These are phyloP conservation scores for Amphipyra tragopoginis DNA, from an alignment of 2,888 invertebrate genomes.

Conservation along the genomic window DNA sequence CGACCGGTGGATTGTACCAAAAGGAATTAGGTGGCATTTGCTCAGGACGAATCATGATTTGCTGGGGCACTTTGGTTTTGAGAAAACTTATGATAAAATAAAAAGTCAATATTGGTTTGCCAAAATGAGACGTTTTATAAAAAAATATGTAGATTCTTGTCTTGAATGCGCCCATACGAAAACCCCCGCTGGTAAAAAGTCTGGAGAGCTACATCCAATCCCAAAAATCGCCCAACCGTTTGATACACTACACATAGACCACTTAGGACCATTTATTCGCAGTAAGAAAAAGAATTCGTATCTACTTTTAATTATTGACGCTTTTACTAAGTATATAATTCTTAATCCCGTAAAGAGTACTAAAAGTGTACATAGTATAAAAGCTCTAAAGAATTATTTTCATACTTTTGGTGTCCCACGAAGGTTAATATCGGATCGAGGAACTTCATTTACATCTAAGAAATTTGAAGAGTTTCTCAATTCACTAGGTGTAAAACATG, in stretches of 20 bases:
- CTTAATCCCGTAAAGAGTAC: neutral
- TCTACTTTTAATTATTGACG: constrained; percentile 3
- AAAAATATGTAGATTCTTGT: too few relatives aligned
- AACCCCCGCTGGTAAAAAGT: constrained; percentile 1
- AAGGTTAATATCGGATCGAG: constrained; percentile 1
- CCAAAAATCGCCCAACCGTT: neutral
- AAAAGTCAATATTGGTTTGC: neutral
- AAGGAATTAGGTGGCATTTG: constrained; percentile 7
- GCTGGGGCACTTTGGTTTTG: constrained; percentile 20
- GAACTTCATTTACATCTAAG: neutral
- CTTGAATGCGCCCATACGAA: constrained; percentile 4
- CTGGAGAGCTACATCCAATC: constrained; percentile 3
- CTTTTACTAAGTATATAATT: neutral
- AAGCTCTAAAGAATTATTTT: neutral
- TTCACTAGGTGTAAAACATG: neutral
- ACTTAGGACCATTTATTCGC: neutral
- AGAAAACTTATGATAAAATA: constrained; percentile 15
- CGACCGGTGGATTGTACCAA: constrained; percentile 24
- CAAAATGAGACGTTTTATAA: too few relatives aligned
- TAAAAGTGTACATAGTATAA: neutral
- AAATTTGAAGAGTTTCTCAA: neutral
- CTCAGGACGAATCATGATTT: constrained; percentile 18
- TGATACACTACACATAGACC: constrained; percentile 2
- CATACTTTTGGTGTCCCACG: constrained; percentile 1
- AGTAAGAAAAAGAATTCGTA: neutral